phyloP scores from a whole-genome alignment of 2,113 vertebrate genomes.

The Carollia perspicillata region DNA sequence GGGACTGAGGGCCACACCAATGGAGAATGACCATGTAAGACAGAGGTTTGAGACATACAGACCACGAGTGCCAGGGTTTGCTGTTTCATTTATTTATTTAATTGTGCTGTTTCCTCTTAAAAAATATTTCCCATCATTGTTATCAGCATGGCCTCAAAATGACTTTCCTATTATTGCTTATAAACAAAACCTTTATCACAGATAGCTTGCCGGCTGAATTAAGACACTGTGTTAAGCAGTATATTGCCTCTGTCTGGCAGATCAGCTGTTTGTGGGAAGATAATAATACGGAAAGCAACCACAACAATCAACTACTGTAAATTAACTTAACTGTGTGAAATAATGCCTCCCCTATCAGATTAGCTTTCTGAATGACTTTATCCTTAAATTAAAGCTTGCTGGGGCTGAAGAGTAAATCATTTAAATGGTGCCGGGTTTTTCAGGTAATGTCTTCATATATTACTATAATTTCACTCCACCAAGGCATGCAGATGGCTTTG shows the following conservation, averaged over 20 bases:
- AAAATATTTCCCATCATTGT: slow-evolving; percentile 82
- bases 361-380: slow-evolving; percentile 88
- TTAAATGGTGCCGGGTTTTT: slow-evolving; percentile 86
- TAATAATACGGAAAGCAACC: slow-evolving; percentile 87
- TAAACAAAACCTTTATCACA: slow-evolving; percentile 89
- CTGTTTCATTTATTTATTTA: slow-evolving; percentile 48
- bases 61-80: slow-evolving; percentile 61
- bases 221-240: slow-evolving; percentile 86
- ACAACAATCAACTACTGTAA: slow-evolving; percentile 89
- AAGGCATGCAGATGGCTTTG: slow-evolving; percentile 86
- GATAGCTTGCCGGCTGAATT: slow-evolving; percentile 85
- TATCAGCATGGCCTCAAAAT: slow-evolving; percentile 86
- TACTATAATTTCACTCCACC: slow-evolving; percentile 87
- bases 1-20: neutral
- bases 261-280: slow-evolving; percentile 87
- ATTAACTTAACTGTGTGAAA: slow-evolving; percentile 91
- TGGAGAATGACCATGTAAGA: slow-evolving; percentile 24
- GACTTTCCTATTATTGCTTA: slow-evolving; percentile 86
- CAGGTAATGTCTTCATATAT: slow-evolving; percentile 91
- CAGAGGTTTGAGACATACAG: slow-evolving; percentile 53
- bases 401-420: slow-evolving; percentile 88
- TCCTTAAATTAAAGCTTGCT: slow-evolving; percentile 91
- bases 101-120: slow-evolving; percentile 49
- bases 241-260: slow-evolving; percentile 87
- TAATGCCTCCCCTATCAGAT: slow-evolving; percentile 87